Base-by-base conservation (phyloP, 2,888 invertebrate species). In the Perizoma affinitatum region DNA sequence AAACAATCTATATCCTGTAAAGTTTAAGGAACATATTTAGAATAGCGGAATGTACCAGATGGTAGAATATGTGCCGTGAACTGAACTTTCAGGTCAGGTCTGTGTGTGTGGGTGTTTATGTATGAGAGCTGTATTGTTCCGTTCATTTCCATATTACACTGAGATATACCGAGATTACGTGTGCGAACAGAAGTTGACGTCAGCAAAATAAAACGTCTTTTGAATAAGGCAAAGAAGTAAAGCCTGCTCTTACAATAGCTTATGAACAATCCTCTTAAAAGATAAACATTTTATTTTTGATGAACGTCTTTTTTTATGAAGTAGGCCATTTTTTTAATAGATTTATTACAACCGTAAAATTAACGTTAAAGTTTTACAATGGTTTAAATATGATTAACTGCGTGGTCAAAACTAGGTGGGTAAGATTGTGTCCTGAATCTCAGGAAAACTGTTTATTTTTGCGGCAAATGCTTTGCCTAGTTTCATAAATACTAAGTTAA, bases 71-170 rank as follows among this genome's bases (percentile, higher is more conserved):
- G 6, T n/a, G 52, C 2, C 10, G 54, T 36, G 46, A 50, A 35
- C 43, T 57, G 56, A 54, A 57, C 49, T 5, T 46, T 22, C 42
- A 49, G 56, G 41, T 54, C 54, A 54, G 53, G 57, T 51, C 48
- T 49, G 4, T 49, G 4, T 41, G 54, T 46, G 60, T 62, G 56
- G 56, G 61, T 54, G 61, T 46, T 49, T 51, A 49, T 40, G 61
- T 50, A 58, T 50, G 57, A 58, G 53, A 34, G 54, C 45, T 62
- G 54, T 6, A 6, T 54, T 62, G 57, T 58, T 62, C 49, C 45
- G 46, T 50, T 61, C 48, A 61, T 61, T 61, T 57, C 57, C 57
- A 57, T 57, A 61, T 54, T 42, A 54, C 33, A 10, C 50, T 46
- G 42, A 51, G 54, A 58, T 58, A 53, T 54, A 34, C 34, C 35